Conservation (phyloP, 2,113 vertebrate species). For the Donacobius atricapilla region DNA sequence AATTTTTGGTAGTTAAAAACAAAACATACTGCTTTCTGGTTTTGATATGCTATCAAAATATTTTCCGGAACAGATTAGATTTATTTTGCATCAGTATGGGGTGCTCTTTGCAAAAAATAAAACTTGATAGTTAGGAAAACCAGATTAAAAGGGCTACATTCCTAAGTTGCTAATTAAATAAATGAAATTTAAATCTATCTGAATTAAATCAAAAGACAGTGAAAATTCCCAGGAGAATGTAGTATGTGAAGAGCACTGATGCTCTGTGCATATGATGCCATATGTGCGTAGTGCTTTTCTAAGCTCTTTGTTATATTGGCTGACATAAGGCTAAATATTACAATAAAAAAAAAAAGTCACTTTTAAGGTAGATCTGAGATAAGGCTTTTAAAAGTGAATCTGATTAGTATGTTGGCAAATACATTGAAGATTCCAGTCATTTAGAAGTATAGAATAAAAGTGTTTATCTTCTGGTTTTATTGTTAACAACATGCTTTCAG, state of each 20-base stretch:
- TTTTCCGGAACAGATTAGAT: background rate
- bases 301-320: background rate
- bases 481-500: background rate
- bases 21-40: background rate
- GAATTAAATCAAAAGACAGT: background rate
- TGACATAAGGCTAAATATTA: background rate
- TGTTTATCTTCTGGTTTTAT: background rate
- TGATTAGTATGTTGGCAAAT: background rate
- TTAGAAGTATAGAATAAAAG: background rate
- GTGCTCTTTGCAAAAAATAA: background rate
- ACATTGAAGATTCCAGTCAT: background rate
- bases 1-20: background rate
- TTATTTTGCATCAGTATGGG: background rate
- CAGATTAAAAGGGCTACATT: background rate
- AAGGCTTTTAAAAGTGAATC: background rate
- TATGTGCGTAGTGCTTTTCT: background rate
- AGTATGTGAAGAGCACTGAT: background rate
- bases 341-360: no score
- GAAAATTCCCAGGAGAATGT: background rate
- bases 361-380: background rate
- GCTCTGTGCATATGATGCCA: background rate
- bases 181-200: background rate
- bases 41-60: background rate
- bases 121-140: background rate
- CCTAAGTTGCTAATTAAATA: background rate